A percentile compares a stretch with the other conserved stretches of the same genome.
These are phyloP conservation scores for Standfussiana lucernea DNA, from an alignment of 2,888 invertebrate genomes.

Conservation along the genomic window DNA sequence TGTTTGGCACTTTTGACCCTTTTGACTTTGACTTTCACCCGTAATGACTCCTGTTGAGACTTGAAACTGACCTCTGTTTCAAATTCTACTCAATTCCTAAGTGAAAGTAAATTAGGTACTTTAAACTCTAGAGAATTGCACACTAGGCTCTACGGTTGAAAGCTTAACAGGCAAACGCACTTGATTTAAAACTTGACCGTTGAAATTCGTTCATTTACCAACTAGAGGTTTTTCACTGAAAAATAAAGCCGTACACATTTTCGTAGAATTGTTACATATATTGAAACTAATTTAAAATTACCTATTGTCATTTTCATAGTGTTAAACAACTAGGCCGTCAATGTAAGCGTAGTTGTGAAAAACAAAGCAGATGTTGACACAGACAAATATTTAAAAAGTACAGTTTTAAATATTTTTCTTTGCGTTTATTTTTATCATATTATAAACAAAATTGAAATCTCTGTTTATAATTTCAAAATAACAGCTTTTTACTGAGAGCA, in stretches of 20 bases:
- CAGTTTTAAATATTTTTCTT: too few species aligned
- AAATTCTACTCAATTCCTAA: constrained; percentile 15
- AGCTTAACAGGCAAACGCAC: not conserved
- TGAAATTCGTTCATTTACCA: not conserved
- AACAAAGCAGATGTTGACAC: not conserved
- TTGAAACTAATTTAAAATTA: not conserved
- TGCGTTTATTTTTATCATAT: too few species aligned
- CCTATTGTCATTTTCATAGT: not conserved
- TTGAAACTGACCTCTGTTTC: constrained; percentile 9
- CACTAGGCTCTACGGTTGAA: constrained; percentile 2
- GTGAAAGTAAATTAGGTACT: not conserved
- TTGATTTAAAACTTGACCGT: constrained; percentile 1
- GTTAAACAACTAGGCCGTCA: not conserved
- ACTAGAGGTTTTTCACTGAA: not conserved
- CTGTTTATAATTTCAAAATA: too few species aligned
- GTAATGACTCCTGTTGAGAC: not conserved
- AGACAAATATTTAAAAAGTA: not conserved
- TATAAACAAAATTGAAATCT: too few species aligned
- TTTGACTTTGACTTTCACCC: not conserved
- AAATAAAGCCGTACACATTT: not conserved
- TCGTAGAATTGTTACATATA: not conserved
- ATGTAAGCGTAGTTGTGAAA: not conserved
- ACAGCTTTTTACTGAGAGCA: too few species aligned
- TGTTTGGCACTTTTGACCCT: not conserved
- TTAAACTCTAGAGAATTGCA: constrained; percentile 1